Percentiles rank a stretch among this genome's conserved stretches.
Evolutionary conservation across 2,113 vertebrate species (phyloP).

Genomic region (Entomyzon cyanotis): DNA sequence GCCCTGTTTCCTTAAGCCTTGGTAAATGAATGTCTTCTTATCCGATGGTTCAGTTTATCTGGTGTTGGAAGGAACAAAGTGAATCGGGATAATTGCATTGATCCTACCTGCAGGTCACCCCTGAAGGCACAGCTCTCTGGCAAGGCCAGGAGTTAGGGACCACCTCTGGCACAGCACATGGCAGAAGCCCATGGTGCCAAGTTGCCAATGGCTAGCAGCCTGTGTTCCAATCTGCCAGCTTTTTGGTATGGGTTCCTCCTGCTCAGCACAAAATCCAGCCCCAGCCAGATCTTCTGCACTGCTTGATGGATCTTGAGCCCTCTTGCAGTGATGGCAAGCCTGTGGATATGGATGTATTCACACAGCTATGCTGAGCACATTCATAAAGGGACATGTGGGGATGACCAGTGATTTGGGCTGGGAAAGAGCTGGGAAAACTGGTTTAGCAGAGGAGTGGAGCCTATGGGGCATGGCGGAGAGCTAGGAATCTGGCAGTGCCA

Average conservation of each 20-base stretch:
- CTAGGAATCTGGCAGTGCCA: fast-evolving
- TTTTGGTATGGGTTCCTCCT: not conserved
- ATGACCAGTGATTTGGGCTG: not conserved
- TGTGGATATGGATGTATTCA: not conserved
- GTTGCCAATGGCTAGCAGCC: not conserved
- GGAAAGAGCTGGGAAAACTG: not conserved
- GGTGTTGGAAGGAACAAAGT: not conserved
- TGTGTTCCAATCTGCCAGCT: not conserved
- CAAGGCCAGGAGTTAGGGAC: not conserved
- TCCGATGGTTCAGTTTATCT: not conserved
- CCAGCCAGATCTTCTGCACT: fast-evolving
- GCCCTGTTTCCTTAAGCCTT: not conserved
- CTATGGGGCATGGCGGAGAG: not conserved
- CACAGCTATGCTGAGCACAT: fast-evolving
- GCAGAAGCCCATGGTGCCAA: not conserved
- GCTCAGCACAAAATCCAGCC: not conserved
- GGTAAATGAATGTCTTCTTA: not conserved
- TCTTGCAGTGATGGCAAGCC: not conserved
- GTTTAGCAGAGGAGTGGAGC: not conserved
- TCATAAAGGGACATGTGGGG: not conserved
- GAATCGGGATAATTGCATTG: not conserved
- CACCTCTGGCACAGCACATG: fast-evolving
- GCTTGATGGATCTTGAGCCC: fast-evolving
- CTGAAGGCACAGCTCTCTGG: fast-evolving
- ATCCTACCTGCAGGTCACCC: not conserved